Conservation (phyloP, 2,797 vertebrate genomes). For the Ctenochaetus hawaiiensis region DNA sequence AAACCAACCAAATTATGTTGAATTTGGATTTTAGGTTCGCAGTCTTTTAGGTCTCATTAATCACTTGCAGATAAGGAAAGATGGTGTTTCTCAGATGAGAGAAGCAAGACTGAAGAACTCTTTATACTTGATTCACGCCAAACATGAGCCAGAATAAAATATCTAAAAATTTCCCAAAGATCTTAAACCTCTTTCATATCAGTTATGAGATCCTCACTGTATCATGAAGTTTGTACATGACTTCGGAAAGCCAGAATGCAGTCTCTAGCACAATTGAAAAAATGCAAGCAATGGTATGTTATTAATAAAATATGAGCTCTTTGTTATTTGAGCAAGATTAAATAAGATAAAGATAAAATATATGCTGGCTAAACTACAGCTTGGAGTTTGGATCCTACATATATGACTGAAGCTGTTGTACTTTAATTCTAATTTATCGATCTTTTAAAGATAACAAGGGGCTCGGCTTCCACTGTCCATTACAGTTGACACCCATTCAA, state of each 20-base stretch:
- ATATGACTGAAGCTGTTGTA: not conserved
- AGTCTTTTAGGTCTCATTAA: slow-evolving; percentile 11
- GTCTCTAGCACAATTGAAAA: slow-evolving; percentile 5
- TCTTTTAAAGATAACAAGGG: slow-evolving; percentile 25
- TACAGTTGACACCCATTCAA: not conserved
- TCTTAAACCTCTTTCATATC: slow-evolving; percentile 35
- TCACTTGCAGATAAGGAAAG: not conserved
- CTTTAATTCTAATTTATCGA: not conserved
- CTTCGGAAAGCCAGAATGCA: slow-evolving; percentile 6
- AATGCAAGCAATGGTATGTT: slow-evolving; percentile 5
- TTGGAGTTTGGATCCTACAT: not conserved
- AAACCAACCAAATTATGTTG: not conserved
- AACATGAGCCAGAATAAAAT: slow-evolving; percentile 33
- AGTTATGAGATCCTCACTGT: slow-evolving; percentile 1
- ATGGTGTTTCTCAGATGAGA: slow-evolving; percentile 11
- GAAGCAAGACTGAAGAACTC: not conserved
- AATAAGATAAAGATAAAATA: not conserved
- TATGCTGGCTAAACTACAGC: slow-evolving; percentile 1
- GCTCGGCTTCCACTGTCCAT: slow-evolving; percentile 7
- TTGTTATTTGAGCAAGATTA: slow-evolving; percentile 3
- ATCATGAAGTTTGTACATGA: slow-evolving; percentile 19
- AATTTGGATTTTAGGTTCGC: not conserved
- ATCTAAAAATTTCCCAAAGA: slow-evolving; percentile 19
- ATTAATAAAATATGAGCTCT: slow-evolving; percentile 6
- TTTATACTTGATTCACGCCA: slow-evolving; percentile 30